phyloP scores from a whole-genome alignment of 2,113 vertebrate species.

The Etheostoma cragini region DNA sequence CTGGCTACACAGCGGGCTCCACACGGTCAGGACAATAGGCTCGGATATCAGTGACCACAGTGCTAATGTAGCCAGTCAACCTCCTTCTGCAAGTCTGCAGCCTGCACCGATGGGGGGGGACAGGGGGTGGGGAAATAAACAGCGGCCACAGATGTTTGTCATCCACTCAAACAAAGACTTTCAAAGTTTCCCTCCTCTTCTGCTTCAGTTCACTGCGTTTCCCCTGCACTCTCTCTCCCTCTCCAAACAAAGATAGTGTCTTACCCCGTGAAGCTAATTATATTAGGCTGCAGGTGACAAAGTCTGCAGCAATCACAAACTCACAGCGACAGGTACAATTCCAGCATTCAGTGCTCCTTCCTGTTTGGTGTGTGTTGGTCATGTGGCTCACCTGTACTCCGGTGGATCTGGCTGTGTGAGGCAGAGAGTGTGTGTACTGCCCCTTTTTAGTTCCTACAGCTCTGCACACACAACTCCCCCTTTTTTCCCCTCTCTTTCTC shows the following conservation, averaged over 20 bases:
- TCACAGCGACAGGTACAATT: slow-evolving; percentile 36
- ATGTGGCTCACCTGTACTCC: slow-evolving; percentile 79
- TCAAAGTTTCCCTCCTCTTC: slow-evolving; percentile 68
- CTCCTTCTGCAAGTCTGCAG: slow-evolving; percentile 48
- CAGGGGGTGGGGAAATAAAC: slow-evolving; percentile 27
- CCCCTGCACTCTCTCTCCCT: background rate
- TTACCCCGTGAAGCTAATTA: slow-evolving; percentile 61
- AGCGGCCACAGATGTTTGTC: slow-evolving; percentile 75
- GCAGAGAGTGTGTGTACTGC: slow-evolving; percentile 66
- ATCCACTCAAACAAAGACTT: slow-evolving; percentile 74
- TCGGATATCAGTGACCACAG: slow-evolving; percentile 66
- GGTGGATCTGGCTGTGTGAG: slow-evolving; percentile 68
- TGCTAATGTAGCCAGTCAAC: slow-evolving; percentile 39
- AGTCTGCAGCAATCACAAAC: slow-evolving; percentile 36
- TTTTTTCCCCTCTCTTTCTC: slow-evolving; percentile 48
- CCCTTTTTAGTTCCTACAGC: slow-evolving; percentile 76
- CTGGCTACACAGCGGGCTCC: slow-evolving; percentile 48
- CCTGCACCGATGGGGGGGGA: slow-evolving; percentile 29
- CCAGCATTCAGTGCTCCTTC: slow-evolving; percentile 49
- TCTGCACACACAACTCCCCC: slow-evolving; percentile 61
- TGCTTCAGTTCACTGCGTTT: slow-evolving; percentile 24
- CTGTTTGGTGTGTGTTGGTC: slow-evolving; percentile 45
- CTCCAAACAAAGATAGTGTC: slow-evolving; percentile 67
- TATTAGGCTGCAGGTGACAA: slow-evolving; percentile 59
- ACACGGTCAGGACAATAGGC: slow-evolving; percentile 61